Percentiles rank a stretch among this genome's conserved stretches.
Conservation (phyloP, 2,888 invertebrate genomes). For the Griposia aprilina region DNA sequence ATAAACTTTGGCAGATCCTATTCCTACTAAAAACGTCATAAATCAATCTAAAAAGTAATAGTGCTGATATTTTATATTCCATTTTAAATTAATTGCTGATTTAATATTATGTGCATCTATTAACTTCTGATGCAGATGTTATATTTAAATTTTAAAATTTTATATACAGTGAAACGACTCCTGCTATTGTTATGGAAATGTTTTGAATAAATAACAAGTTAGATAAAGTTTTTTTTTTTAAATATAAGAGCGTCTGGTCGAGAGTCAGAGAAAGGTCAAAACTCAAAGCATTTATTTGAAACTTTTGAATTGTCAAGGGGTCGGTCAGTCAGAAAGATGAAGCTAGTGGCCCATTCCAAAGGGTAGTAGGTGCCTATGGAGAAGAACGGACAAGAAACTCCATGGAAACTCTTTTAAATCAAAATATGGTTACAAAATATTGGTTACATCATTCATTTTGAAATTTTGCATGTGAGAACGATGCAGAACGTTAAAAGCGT, state of each 20-base stretch:
- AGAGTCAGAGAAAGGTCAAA: conserved; percentile 15
- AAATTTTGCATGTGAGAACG: too few species aligned
- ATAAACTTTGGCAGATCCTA: conserved; percentile 32
- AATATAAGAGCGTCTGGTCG: conserved; percentile 6
- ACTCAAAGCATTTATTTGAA: too few species aligned
- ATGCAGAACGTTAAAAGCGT: too few species aligned
- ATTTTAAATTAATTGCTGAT: conserved; percentile 39
- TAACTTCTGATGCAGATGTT: conserved; percentile 27
- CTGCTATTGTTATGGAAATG: conserved; percentile 27
- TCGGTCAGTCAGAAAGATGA: too few species aligned
- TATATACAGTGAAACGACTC: conserved; percentile 11
- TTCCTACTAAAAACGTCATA: conserved; percentile 2
- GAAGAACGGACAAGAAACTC: too few species aligned
- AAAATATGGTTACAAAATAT: too few species aligned
- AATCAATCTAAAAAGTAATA: conserved; percentile 6
- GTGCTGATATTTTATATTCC: conserved; percentile 19
- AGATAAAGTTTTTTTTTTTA: neutral
- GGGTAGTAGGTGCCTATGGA: too few species aligned
- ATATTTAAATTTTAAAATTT: conserved; percentile 32
- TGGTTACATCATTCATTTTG: too few species aligned
- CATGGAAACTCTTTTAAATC: too few species aligned
- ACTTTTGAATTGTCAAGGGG: too few species aligned
- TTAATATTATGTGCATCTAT: conserved; percentile 48
- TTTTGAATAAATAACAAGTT: conserved; percentile 11
- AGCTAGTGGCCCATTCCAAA: too few species aligned